Conservation (phyloP, 2,797 vertebrate species). For the Ispidina picta region DNA sequence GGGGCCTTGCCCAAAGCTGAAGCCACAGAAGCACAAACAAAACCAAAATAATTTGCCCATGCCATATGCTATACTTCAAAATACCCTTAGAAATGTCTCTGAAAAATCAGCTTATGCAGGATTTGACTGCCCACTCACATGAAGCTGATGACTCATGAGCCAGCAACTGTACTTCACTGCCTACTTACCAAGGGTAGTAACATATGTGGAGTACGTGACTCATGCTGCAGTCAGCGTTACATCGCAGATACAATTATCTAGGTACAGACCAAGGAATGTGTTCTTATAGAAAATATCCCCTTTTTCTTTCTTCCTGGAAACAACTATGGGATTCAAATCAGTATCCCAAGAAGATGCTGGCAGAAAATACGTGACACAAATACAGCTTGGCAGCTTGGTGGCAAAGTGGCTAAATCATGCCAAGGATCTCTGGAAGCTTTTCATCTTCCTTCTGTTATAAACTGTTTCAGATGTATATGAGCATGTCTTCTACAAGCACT, state of each 20-base stretch:
- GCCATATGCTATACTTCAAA: not conserved
- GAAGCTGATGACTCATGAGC: conserved; percentile 36
- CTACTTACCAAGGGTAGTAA: not conserved
- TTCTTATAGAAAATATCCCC: not conserved
- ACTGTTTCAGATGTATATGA: not conserved
- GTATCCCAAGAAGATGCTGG: not conserved
- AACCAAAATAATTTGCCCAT: not conserved
- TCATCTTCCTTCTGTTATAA: not conserved
- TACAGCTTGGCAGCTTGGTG: not conserved
- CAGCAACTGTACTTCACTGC: not conserved
- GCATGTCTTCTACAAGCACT: not conserved
- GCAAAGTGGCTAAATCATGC: not conserved
- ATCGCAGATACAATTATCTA: not conserved
- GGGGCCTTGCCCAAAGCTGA: not conserved
- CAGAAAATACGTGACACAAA: not conserved
- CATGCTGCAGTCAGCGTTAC: not conserved
- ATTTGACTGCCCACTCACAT: conserved; percentile 44
- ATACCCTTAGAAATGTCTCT: not conserved
- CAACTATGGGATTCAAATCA: not conserved
- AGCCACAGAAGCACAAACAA: not conserved
- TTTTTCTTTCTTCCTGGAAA: conserved; percentile 3
- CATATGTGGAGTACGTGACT: conserved; percentile 18
- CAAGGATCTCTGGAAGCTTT: not conserved
- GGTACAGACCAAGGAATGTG: not conserved
- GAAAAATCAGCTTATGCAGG: conserved; percentile 23